Base-by-base conservation (phyloP, 1,140 invertebrate genomes). In the Drosophila carrolli region DNA sequence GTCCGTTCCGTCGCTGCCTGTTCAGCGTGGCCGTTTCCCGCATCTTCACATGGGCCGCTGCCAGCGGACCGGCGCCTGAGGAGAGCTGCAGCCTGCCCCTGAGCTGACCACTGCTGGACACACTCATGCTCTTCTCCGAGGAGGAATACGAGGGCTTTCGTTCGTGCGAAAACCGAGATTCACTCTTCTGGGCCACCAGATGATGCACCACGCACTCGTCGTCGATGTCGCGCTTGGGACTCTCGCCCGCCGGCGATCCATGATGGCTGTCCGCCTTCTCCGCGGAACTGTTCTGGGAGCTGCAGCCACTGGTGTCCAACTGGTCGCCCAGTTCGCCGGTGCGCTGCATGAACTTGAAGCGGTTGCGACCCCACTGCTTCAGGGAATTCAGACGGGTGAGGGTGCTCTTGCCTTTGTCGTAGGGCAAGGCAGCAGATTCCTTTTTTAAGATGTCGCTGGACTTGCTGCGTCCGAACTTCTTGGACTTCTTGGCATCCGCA, bases 311-410 rank as follows among this genome's bases (percentile, higher is more conserved):
- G 32, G 83, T 90, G 63, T 94, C 93, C 88, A 93, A 92, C 61
- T 78, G 81, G 54, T 79, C 78, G 55, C 58, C 59, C 79, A 73
- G 38, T 90, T 94, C 81, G 13, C 75, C 82, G 13, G 93, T 95
- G 59, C 95, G 95, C 71, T 95, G 95, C 70, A 97, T 96, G 78
- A 96, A 93, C 85, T 95, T 95, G 76, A 97, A 93, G 76, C 96
- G 94, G 53, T 95, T 96, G 80, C 95, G 95, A 23, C 96, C 96
- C 96, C 96, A 97, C 90, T 96, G 95, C 90, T 97, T 97, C 41
- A 97, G 92, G 10, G 95, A 95, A 92, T 97, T 96, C 77, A 97
- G 96, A 78, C 96, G 95, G 35, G 96, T 96, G 76, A 95, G 94
- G 1, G 88, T 92, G 76, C 54, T 91, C 78, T 92, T 91, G 29